Evolutionary conservation across 2,113 vertebrate species (phyloP), one percentile per base, ranked within the genome.

Genomic region (Myrmecobius fasciatus): DNA sequence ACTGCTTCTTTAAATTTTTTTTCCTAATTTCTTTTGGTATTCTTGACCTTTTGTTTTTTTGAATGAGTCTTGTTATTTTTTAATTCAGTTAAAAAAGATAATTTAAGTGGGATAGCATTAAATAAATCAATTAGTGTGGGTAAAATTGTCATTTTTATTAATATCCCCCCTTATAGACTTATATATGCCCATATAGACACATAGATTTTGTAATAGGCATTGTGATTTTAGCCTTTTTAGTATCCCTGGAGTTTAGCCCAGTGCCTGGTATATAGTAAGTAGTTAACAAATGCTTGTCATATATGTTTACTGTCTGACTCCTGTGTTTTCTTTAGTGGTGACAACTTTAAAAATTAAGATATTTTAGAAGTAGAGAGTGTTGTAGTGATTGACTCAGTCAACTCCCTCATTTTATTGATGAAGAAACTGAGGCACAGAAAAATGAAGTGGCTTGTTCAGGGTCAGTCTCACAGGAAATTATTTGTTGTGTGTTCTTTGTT

Each of bases 321-420:
- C 48, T 91, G 91, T 52, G 60, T 91, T 53, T 95, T 95, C 47
- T 67, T 24, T 51, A 52, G 48, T 52, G 47, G 8, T 92, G 43
- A 89, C 90, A 26, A 24, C 1, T 28, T 95, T 51, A 75, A 43
- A 92, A 91, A 92, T 90, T 93, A 75, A 53, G 83, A 43, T 36
- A 60, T 90, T 94, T 91, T 53, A 52, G 22, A 93, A 90, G 54
- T 75, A 52, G 10, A 94, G 67, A 89, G 49, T 25, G 91, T 0
- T 17, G 9, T 60, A 20, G 17, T 46, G 46, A 67, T 83, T 43
- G 11, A 47, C 90, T 93, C 83, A 31, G 24, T 17, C 22, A 93
- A 60, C 53, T 52, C 12, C 36, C 12, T 6, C 31, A 47, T 49
- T 97, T 91, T 95, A 43, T 91, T 92, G 90, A 43, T 92, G 90